Conservation (phyloP, 2,888 invertebrate genomes). For the Nemotelus nigrinus region DNA sequence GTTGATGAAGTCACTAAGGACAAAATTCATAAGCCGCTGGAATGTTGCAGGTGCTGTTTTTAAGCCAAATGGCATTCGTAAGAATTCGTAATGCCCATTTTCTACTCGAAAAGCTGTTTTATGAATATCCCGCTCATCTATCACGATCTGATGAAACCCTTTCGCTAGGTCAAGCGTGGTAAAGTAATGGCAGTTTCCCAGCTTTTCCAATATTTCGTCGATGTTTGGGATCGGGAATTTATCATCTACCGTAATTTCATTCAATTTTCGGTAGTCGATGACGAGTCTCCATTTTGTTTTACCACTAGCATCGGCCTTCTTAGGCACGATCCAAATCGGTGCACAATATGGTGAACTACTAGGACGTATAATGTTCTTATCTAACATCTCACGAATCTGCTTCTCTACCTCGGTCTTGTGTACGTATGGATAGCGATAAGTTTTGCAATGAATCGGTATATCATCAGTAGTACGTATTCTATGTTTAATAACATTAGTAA, state of each 20-base stretch:
- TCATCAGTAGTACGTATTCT: slow-evolving; percentile 18
- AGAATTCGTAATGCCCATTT: slow-evolving; percentile 47
- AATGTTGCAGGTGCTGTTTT: slow-evolving; percentile 49
- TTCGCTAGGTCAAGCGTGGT: slow-evolving; percentile 36
- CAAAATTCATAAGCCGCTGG: slow-evolving; percentile 52
- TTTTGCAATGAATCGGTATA: not conserved
- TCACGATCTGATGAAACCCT: slow-evolving; percentile 46
- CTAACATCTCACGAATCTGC: slow-evolving; percentile 14
- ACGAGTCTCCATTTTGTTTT: slow-evolving; percentile 32
- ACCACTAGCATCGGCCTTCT: not conserved
- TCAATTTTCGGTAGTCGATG: slow-evolving; percentile 16
- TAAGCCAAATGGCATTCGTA: slow-evolving; percentile 47
- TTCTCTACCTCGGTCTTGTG: slow-evolving; percentile 7
- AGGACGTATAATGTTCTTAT: slow-evolving; percentile 48
- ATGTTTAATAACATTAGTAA: slow-evolving; percentile 15
- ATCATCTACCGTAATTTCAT: slow-evolving; percentile 21
- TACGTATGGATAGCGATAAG: slow-evolving; percentile 24
- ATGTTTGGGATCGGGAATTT: slow-evolving; percentile 25
- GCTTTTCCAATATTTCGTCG: slow-evolving; percentile 47
- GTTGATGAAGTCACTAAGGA: slow-evolving; percentile 52
- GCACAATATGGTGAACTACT: slow-evolving; percentile 51
- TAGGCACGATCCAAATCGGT: slow-evolving; percentile 47
- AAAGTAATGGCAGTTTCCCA: slow-evolving; percentile 42
- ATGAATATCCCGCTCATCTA: not conserved
- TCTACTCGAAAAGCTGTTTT: slow-evolving; percentile 55